Conservation (phyloP, 2,113 vertebrate genomes). For the Pterocles orientalis region DNA sequence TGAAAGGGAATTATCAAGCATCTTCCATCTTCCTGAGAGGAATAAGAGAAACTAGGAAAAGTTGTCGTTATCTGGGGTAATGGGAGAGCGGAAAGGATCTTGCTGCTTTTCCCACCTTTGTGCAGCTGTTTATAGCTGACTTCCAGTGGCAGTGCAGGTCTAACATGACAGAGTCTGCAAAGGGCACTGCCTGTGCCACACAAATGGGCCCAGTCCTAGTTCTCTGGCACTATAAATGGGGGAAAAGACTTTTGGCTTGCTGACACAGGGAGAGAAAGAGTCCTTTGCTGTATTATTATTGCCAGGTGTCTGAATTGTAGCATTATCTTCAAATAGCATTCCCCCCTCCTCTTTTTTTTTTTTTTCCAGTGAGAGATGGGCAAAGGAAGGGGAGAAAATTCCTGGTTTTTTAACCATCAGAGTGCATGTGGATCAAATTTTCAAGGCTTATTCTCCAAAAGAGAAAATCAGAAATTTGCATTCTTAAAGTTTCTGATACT, state of each 20-base stretch:
- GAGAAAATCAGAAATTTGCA: background rate
- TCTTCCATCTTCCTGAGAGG: background rate
- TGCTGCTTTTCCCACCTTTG: background rate
- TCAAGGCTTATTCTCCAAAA: background rate
- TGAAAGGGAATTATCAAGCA: background rate
- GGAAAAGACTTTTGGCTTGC: background rate
- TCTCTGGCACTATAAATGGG: background rate
- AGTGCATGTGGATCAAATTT: background rate
- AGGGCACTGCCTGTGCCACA: background rate
- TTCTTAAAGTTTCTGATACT: background rate
- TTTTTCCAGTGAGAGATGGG: background rate
- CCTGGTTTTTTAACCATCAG: background rate
- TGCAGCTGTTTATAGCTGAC: background rate
- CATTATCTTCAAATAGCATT: background rate
- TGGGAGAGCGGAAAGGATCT: background rate
- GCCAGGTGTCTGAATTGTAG: background rate
- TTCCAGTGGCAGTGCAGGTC: background rate
- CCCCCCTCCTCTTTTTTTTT: rapidly evolving
- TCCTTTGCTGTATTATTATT: background rate
- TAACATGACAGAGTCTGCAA: background rate
- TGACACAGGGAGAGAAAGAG: background rate
- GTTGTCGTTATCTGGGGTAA: background rate
- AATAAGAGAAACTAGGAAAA: background rate
- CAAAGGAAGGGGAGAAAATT: background rate
- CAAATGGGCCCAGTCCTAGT: background rate